Evolutionary conservation across 2,888 invertebrate genomes (phyloP).

Genomic region (Agrochola lota): DNA sequence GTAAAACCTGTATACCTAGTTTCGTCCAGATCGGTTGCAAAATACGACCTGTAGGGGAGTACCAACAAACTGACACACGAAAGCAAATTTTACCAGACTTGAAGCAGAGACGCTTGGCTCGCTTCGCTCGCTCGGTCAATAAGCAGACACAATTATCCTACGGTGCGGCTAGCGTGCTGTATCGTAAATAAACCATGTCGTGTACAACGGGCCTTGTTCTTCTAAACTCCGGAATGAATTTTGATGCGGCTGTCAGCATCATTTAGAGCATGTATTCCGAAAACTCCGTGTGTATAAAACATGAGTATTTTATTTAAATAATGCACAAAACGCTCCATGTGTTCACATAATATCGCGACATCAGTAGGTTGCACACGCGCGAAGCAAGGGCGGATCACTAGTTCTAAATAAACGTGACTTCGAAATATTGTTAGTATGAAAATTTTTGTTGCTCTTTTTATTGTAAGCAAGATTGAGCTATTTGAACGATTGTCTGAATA

Average conservation of each 20-base stretch:
- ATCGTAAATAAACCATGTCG: not conserved
- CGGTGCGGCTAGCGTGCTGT: not conserved
- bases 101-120: too few relatives aligned
- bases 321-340: not conserved
- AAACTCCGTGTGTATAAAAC: not conserved
- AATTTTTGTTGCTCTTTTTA: slow-evolving; percentile 36
- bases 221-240: not conserved
- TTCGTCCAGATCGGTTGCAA: too few relatives aligned
- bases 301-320: not conserved
- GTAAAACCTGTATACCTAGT: too few relatives aligned
- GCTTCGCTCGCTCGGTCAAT: too few relatives aligned
- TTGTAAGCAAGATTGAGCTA: slow-evolving; percentile 1
- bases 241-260: not conserved
- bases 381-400: not conserved
- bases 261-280: not conserved
- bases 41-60: too few relatives aligned
- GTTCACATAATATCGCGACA: not conserved
- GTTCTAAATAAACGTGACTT: slow-evolving; percentile 34
- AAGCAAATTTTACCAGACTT: too few relatives aligned
- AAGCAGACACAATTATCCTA: not conserved
- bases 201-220: not conserved
- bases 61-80: too few relatives aligned
- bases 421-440: slow-evolving; percentile 35
- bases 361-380: not conserved
- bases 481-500: slow-evolving; percentile 37